These are phyloP conservation scores for Vanessa tameamea DNA, from an alignment of 1,140 invertebrate genomes.

Conservation along the genomic window DNA sequence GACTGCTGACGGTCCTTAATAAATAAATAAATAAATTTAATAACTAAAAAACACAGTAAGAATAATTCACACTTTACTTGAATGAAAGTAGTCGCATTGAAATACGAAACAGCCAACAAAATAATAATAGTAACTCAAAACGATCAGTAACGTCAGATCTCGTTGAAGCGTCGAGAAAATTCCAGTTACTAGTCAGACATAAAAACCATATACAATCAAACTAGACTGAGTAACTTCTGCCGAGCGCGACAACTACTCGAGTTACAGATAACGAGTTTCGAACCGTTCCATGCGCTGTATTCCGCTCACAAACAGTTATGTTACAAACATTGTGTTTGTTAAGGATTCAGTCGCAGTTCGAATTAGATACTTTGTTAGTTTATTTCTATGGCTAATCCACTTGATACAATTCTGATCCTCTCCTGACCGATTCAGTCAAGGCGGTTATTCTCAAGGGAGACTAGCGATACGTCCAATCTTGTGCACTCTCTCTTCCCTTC, in stretches of 20 bases:
- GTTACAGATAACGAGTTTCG: constrained; percentile 10
- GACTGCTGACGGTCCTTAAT: too few species aligned
- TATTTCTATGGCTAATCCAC: neutral
- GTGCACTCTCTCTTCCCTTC: too few species aligned
- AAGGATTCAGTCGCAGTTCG: neutral
- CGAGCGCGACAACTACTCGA: neutral
- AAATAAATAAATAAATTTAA: too few species aligned
- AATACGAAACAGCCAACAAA: too few species aligned
- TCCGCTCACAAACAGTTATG: constrained; percentile 8
- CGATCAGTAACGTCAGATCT: neutral
- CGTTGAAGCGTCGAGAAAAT: neutral
- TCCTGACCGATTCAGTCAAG: too few species aligned
- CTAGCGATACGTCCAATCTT: too few species aligned
- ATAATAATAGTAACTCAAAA: too few species aligned
- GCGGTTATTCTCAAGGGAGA: too few species aligned
- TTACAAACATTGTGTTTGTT: neutral
- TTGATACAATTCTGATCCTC: neutral
- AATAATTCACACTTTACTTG: too few species aligned
- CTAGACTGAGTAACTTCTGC: neutral
- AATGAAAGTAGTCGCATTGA: too few species aligned
- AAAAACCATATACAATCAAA: constrained; percentile 8
- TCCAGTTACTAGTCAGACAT: neutral
- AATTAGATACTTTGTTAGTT: neutral
- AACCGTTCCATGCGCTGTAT: constrained; percentile 1
- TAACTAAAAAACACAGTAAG: too few species aligned